A percentile compares a stretch with the other conserved stretches of the same genome.
phyloP scores from a whole-genome alignment of 2,797 vertebrate species.

The Fistularia commersonii region DNA sequence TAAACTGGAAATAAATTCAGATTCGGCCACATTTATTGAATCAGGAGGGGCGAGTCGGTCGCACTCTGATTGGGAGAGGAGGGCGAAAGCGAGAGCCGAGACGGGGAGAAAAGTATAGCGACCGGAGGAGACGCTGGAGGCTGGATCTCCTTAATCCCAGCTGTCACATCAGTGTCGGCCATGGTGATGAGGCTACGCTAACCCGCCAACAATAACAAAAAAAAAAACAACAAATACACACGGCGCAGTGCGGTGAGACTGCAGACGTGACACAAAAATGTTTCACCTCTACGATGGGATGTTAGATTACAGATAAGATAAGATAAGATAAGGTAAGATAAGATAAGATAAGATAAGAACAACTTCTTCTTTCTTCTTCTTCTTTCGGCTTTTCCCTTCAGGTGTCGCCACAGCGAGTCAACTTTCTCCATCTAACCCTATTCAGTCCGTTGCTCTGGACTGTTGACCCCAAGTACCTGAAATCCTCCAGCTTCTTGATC shows the following conservation, averaged over 20 bases:
- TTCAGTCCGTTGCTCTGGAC: no score
- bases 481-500: no score
- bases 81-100: background rate
- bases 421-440: no score
- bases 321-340: no score
- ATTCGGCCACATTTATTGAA: conserved; percentile 6
- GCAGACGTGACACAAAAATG: conserved; percentile 2
- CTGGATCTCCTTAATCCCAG: conserved; percentile 56
- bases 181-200: conserved; percentile 35
- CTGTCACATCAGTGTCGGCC: conserved; percentile 65
- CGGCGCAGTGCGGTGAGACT: conserved; percentile 9
- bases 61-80: conserved; percentile 3
- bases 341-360: no score
- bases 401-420: no score
- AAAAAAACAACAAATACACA: background rate
- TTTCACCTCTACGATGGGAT: background rate
- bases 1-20: background rate
- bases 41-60: background rate
- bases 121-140: conserved; percentile 42
- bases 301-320: no score
- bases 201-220: conserved; percentile 3
- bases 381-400: no score
- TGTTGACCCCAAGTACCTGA: no score
- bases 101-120: conserved; percentile 30
- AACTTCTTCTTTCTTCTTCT: no score